Evolutionary conservation across 1,140 invertebrate species (phyloP).

Genomic region (Drosophila arawakana): DNA sequence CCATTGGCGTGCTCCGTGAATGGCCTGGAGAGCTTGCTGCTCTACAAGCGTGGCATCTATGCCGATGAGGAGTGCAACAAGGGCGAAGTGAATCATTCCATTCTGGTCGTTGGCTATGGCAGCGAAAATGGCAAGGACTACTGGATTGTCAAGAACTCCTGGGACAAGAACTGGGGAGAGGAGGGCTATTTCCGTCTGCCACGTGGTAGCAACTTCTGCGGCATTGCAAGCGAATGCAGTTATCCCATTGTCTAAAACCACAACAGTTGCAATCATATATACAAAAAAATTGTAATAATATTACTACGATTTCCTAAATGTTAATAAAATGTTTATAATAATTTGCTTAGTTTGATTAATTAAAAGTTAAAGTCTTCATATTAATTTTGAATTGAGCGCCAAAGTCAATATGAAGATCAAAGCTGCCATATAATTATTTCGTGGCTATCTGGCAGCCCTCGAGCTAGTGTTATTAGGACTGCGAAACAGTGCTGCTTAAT

Average conservation of each 20-base stretch:
- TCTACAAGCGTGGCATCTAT: constrained; percentile 90
- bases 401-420: background rate
- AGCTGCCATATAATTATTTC: background rate
- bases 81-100: constrained; percentile 85
- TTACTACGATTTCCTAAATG: background rate
- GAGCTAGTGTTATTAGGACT: background rate
- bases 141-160: constrained; percentile 94
- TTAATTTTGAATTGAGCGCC: background rate
- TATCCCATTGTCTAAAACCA: constrained; percentile 71
- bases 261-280: background rate
- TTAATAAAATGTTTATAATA: too few species aligned
- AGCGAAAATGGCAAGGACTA: constrained; percentile 87
- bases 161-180: constrained; percentile 89
- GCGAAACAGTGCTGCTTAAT: constrained; percentile 9
- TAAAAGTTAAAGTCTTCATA: too few species aligned
- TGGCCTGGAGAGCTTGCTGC: constrained; percentile 91
- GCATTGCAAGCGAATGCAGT: constrained; percentile 85
- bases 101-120: constrained; percentile 87
- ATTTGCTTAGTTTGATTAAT: too few species aligned
- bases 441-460: constrained; percentile 28
- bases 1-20: constrained; percentile 92
- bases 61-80: constrained; percentile 85
- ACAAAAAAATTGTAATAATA: background rate
- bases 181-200: constrained; percentile 90
- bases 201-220: constrained; percentile 88